Percentiles rank a stretch among this genome's conserved stretches.
phyloP scores from a whole-genome alignment of 1,140 invertebrate genomes.

The Spodoptera frugiperda region DNA sequence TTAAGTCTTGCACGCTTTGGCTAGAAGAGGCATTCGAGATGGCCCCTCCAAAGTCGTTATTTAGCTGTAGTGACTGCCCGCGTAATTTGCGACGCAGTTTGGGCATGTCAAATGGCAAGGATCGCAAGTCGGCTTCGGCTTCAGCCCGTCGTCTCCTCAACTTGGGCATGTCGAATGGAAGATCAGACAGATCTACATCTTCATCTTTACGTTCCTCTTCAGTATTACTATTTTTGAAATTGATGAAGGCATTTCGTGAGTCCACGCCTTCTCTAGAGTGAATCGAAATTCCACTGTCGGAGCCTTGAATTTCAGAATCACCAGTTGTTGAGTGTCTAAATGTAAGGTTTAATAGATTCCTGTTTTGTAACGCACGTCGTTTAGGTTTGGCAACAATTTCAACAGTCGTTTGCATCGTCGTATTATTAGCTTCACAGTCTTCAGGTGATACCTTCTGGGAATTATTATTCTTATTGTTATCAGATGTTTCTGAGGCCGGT shows the following conservation, averaged over 20 bases:
- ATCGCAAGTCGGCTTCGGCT: constrained; percentile 90
- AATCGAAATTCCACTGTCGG: constrained; percentile 94
- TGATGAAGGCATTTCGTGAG: constrained; percentile 87
- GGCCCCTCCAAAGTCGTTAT: constrained; percentile 86
- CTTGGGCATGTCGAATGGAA: constrained; percentile 97
- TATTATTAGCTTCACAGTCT: constrained; percentile 83
- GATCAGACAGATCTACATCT: constrained; percentile 89
- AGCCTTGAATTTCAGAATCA: constrained; percentile 92
- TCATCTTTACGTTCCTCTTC: constrained; percentile 78
- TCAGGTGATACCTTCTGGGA: constrained; percentile 91
- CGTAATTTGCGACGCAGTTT: constrained; percentile 91
- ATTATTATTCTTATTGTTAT: constrained; percentile 92
- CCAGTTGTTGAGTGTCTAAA: constrained; percentile 88
- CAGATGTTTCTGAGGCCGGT: constrained; percentile 91
- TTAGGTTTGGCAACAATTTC: constrained; percentile 87
- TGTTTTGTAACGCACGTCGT: constrained; percentile 90
- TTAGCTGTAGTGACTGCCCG: constrained; percentile 82
- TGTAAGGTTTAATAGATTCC: constrained; percentile 91
- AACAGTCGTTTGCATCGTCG: constrained; percentile 77
- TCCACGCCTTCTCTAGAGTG: constrained; percentile 92
- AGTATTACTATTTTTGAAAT: constrained; percentile 87
- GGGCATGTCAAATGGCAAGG: constrained; percentile 96
- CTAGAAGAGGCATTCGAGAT: constrained; percentile 92
- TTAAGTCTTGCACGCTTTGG: constrained; percentile 91
- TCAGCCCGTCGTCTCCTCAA: constrained; percentile 90